A percentile compares a stretch with the other conserved stretches of the same genome.
phyloP scores from a whole-genome alignment of 2,113 vertebrate genomes.

The Rhynchopsitta pachyrhyncha region DNA sequence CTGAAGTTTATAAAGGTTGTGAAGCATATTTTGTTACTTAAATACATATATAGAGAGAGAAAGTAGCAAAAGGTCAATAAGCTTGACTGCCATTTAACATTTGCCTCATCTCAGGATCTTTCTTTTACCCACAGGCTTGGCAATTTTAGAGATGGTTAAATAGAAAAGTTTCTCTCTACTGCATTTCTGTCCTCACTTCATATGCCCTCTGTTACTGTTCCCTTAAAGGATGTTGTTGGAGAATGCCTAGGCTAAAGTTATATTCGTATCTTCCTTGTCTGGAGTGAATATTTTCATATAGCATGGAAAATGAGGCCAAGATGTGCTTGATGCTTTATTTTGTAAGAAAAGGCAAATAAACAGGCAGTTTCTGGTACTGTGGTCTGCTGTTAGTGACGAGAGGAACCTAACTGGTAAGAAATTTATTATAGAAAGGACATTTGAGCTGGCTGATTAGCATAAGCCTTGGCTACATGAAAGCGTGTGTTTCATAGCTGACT shows the following conservation, averaged over 20 bases:
- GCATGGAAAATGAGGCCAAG: background rate
- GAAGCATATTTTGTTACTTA: background rate
- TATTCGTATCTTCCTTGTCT: background rate
- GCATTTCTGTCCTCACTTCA: rapidly evolving
- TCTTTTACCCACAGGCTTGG: background rate
- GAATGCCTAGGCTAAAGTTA: background rate
- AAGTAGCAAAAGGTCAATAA: background rate
- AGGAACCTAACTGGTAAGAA: background rate
- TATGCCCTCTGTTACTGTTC: background rate
- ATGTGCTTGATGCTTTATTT: background rate
- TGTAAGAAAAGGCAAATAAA: background rate
- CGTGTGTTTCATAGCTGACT: background rate
- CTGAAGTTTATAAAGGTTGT: background rate
- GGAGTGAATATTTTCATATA: background rate
- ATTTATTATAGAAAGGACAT: background rate
- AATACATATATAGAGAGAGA: rapidly evolving
- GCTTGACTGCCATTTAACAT: background rate
- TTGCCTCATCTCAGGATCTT: background rate
- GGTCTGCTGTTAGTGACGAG: background rate
- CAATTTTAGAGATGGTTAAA: background rate
- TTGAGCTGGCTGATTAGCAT: background rate
- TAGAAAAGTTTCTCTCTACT: background rate
- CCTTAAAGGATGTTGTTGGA: background rate
- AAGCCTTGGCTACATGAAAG: background rate
- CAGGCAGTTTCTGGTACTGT: background rate